Base-by-base conservation (phyloP, 1,140 invertebrate species). In the Polyergus mexicanus region DNA sequence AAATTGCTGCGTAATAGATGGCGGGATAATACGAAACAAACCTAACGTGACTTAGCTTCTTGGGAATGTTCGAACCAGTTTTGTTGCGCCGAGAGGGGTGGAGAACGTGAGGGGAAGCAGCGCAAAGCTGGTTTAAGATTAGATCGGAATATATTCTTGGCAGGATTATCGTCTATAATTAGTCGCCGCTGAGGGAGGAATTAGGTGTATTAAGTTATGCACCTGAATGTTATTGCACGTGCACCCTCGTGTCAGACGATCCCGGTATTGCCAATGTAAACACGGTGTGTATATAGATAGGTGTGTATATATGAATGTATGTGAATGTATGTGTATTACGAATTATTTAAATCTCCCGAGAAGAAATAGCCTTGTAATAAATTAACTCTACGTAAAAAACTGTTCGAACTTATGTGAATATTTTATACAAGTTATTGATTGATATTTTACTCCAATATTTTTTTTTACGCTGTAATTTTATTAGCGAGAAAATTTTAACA, bases 201-300 rank as follows among this genome's bases (percentile, higher is more conserved):
- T 84, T 74, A 86, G 86, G 84, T 63, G 65, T 81, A 84, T 88
- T 83, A 86, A 91, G 85, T 91, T 88, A 90, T 88, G 85, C 91
- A 91, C 86, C 88, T 92, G 88, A 91, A 91, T 91, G 88, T 91
- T 92, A 85, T 91, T 91, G 68, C 88, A 91, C 90, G 81, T 92
- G 90, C 85, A 90, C 74, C 38, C 83, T 85, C 66, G 41, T 72
- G 85, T 89, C 84, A 88, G 71, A 66, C 77, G 81, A 62, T 66
- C 76, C 25, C 47, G 38, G n/a, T 77, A 80, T 65, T 84, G 84
- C 77, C 75, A 88, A 83, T 86, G 86, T 86, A 91, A 92, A 91
- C 91, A 91, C 75, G 66, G 77, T 19, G 4, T 51, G 13, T 51
- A 51, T 51, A 19, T 19, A 19, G 3, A 19, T 51, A 19, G 5